Base-by-base conservation (phyloP, 2,888 invertebrate species). In the Alentia gelatinosa region DNA sequence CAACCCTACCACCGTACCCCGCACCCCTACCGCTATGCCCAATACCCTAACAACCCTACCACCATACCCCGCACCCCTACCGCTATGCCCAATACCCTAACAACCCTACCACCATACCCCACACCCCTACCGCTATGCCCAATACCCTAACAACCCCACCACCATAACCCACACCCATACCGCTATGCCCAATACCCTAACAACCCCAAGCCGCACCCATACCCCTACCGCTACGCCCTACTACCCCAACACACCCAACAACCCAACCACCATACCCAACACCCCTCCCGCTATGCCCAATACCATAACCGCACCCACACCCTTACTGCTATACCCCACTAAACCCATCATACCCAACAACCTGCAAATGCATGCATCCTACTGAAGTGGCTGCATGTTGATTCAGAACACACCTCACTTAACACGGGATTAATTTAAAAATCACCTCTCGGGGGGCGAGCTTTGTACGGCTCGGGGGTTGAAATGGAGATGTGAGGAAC, bases 371-470 rank as follows among this genome's bases (percentile, higher is more conserved):
- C n/a, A n/a, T n/a, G n/a, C n/a, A n/a, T n/a, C n/a, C n/a, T 4
- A 12, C 56, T 56, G 56, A 42, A 15, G 47, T 5, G 33, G 33
- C 4, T 4, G 30, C 74, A 35, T 79, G 79, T 79, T 79, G 79
- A 79, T 79, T 79, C 39, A 37, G 37, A 79, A 79, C 79, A 37
- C 39, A 39, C 79, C 15, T 19, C 79, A 79, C 79, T 79, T 79
- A 35, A 39, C 79, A 79, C 26, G 79, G 35, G 37, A 79, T 79
- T 79, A 79, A 79, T 79, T 79, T n/a, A 37, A n/a, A 79, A 35
- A n/a, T 37, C 79, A n/a, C 39, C 79, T 79, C 68, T 26, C 68
- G 30, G 68, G 56, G 56, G n/a, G n/a, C n/a, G n/a, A n/a, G n/a
- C n/a, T n/a, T n/a, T n/a, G n/a, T n/a, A n/a, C n/a, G n/a, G n/a